Percentiles rank a stretch among this genome's conserved stretches.
These are phyloP conservation scores for Papilio dardanus DNA, from an alignment of 1,140 invertebrate genomes.

Conservation along the genomic window DNA sequence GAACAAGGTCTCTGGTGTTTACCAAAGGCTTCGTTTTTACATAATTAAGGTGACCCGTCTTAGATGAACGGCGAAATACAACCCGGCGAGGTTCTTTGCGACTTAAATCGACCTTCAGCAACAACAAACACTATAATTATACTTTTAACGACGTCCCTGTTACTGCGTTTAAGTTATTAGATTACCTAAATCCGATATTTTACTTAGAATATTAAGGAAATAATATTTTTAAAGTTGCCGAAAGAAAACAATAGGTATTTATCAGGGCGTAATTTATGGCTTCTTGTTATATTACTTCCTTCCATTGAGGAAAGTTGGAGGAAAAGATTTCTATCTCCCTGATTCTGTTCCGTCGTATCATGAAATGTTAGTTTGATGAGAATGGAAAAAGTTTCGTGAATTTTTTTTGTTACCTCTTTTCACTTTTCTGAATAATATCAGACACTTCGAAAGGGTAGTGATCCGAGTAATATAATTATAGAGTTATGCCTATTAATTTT, in stretches of 20 bases:
- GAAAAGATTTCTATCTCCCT: constrained; percentile 23
- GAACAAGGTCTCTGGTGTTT: not conserved
- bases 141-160: too few species aligned
- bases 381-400: constrained; percentile 6
- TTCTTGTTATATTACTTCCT: constrained; percentile 24
- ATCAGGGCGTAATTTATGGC: constrained; percentile 9
- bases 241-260: constrained; percentile 20
- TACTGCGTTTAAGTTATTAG: too few species aligned
- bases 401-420: constrained; percentile 20
- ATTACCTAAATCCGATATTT: not conserved
- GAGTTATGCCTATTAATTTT: not conserved
- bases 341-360: constrained; percentile 18
- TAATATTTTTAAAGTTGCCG: not conserved
- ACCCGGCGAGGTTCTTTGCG: too few species aligned
- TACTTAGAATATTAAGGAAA: not conserved
- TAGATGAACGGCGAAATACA: too few species aligned
- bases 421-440: constrained; percentile 7
- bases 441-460: constrained; percentile 8
- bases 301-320: constrained; percentile 7
- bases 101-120: too few species aligned
- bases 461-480: constrained; percentile 2
- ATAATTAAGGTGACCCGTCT: not conserved
- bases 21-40: not conserved
- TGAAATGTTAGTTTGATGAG: constrained; percentile 26
- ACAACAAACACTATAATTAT: too few species aligned